Percentiles rank a stretch among this genome's conserved stretches.
phyloP scores from a whole-genome alignment of 2,888 invertebrate genomes.

The Polydrusus tereticollis region DNA sequence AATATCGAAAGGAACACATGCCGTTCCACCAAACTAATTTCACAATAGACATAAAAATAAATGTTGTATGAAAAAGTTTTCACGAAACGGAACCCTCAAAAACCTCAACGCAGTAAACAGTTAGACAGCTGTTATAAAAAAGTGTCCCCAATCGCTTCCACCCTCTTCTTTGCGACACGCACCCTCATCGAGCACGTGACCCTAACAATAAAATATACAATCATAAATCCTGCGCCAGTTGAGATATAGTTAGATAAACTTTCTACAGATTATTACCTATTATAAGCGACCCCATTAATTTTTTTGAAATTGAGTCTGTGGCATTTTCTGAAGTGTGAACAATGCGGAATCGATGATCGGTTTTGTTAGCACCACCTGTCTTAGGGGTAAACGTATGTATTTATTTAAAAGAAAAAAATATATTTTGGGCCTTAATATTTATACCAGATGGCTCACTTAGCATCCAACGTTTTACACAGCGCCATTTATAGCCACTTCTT shows the following conservation, averaged over 20 bases:
- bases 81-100: constrained; percentile 27
- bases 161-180: constrained; percentile 28
- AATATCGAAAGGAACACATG: constrained; percentile 8
- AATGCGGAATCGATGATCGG: constrained; percentile 10
- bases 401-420: neutral
- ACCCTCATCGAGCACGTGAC: constrained; percentile 34
- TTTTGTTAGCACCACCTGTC: constrained; percentile 17
- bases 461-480: too few relatives aligned
- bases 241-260: constrained; percentile 40
- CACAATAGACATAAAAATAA: constrained; percentile 25
- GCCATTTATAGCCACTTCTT: too few relatives aligned
- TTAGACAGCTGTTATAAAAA: constrained; percentile 39
- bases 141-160: constrained; percentile 31
- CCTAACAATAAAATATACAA: constrained; percentile 36
- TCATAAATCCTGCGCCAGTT: constrained; percentile 41
- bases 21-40: constrained; percentile 10
- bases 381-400: constrained; percentile 4
- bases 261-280: constrained; percentile 40
- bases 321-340: constrained; percentile 25
- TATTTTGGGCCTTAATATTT: neutral
- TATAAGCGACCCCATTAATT: constrained; percentile 41
- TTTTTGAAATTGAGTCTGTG: constrained; percentile 34
- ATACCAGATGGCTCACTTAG: too few relatives aligned
- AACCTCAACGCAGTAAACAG: constrained; percentile 32
- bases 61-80: constrained; percentile 34